A percentile compares a stretch with the other conserved stretches of the same genome.
phyloP scores from a whole-genome alignment of 2,888 invertebrate genomes.

The Noctua janthe region DNA sequence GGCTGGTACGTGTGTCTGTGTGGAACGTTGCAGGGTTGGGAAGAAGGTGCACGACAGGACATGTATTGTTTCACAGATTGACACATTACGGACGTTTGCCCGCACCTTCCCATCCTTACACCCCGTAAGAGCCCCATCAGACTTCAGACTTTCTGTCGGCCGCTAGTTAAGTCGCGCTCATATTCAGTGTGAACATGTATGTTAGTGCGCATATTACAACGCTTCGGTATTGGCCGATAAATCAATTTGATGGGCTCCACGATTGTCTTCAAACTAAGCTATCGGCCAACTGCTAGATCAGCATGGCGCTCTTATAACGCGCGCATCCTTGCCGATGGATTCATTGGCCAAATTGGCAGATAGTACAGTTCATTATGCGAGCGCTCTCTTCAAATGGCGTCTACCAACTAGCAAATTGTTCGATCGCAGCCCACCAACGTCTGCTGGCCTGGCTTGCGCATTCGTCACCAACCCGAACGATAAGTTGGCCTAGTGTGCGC shows the following conservation, averaged over 20 bases:
- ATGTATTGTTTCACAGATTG: background rate
- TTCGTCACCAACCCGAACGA: no score
- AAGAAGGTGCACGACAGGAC: background rate
- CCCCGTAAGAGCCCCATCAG: background rate
- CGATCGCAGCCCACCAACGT: no score
- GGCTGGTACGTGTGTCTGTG: constrained; percentile 7
- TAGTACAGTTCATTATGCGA: no score
- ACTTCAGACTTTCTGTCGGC: background rate
- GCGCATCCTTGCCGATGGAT: no score
- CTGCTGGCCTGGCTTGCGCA: background rate
- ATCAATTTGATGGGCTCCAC: background rate
- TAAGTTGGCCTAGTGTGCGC: no score
- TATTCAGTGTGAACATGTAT: background rate
- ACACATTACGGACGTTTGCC: background rate
- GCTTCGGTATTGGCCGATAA: background rate
- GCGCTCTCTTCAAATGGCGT: no score
- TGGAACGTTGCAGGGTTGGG: no score
- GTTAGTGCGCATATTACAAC: background rate
- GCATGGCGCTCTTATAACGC: no score
- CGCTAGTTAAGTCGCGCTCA: background rate
- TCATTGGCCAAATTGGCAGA: no score
- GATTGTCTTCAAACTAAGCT: background rate
- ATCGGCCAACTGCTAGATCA: no score
- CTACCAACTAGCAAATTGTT: no score
- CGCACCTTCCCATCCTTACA: background rate